Evolutionary conservation across 2,113 vertebrate species (phyloP), one percentile per base, ranked within the genome.

Genomic region (Lampris incognitus): DNA sequence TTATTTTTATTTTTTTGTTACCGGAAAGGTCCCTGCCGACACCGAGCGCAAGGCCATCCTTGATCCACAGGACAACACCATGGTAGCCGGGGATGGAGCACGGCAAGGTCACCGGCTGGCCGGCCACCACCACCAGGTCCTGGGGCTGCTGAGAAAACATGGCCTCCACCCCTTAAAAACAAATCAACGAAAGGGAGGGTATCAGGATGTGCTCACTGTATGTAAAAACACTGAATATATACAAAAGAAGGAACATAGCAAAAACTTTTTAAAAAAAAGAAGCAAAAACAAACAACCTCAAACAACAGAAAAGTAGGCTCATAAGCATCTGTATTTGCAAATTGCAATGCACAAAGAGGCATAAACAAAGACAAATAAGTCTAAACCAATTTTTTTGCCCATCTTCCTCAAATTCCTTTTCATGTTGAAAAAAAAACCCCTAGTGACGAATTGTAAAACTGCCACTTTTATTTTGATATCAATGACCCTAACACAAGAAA

Each of bases 31-130:
- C 97, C 80, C 97, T 93, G 70, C 97, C 97, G 1, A 99, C 96
- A 0, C 98, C 98, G 0, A 99, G 93, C 2, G 97, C 98, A 41
- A 99, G 91, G 71, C 97, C 97, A 0, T 99, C 97, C 85, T 98
- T 99, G 82, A 99, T 98, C 98, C 98, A 99, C 9, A 99, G 95
- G 57, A 99, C 97, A 0, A 99, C 95, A 3, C 98, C 97, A 37
- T 96, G 97, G 11, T 99, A 99, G 52, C 96, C 95, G 0, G 97
- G 96, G 84, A 98, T 98, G 65, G 97, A 95, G 1, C 98, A 99
- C 1, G 96, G 95, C 79, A 99, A 92, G 0, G 97, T 98, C 87
- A 97, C 97, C 0, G 96, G 96, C 91, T 98, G 96, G 46, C 98
- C 98, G 0, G 97, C 97, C 7, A 99, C 94, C 87, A 98, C 97